These are phyloP conservation scores for Apostichopus parvimensis DNA, from an alignment of 35 echinoderm and acorn worm genomes.

Conservation along the genomic window DNA sequence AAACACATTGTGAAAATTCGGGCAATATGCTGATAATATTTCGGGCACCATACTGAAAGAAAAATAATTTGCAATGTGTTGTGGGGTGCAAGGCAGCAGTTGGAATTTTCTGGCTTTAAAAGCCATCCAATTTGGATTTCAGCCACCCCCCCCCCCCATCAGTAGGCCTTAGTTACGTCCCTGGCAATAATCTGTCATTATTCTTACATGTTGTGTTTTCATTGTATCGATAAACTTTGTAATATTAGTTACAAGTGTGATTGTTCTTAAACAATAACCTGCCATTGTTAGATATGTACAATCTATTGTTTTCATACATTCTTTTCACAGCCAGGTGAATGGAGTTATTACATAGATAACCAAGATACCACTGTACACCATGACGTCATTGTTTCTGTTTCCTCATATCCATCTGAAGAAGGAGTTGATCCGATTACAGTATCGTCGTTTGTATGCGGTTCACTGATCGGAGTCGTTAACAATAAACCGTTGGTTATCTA, in stretches of 20 bases:
- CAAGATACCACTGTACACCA: neutral
- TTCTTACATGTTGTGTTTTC: neutral
- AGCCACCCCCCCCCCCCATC: no score
- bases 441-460: neutral
- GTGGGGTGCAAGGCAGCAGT: no score
- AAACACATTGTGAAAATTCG: no score
- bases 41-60: no score
- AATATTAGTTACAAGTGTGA: neutral
- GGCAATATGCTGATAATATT: no score
- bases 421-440: constrained; percentile 4
- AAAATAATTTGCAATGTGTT: no score
- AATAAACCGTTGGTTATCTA: neutral
- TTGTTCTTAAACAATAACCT: neutral
- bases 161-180: no score
- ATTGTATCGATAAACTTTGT: neutral
- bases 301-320: neutral
- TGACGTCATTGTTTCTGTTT: neutral
- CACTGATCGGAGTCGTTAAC: neutral
- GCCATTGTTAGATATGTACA: neutral
- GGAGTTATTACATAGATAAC: neutral
- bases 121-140: no score
- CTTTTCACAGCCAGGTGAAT: neutral
- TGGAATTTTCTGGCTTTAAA: no score
- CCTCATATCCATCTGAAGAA: no score
- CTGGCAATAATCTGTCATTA: neutral